Conservation (phyloP, 2,797 vertebrate genomes). For the Sebastiscus albofasciatus region DNA sequence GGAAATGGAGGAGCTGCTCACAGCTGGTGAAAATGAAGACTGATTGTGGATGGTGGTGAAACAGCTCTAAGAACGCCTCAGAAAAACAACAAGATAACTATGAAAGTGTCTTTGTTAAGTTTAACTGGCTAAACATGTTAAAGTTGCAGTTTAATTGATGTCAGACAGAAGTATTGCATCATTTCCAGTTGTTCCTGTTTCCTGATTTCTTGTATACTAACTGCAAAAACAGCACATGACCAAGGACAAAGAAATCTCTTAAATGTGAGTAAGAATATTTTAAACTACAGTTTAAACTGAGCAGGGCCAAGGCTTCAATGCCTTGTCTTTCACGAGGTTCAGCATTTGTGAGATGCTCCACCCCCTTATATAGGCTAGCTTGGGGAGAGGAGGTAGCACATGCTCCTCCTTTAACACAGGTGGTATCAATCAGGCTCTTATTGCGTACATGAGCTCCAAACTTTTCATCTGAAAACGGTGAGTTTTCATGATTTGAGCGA, state of each 20-base stretch:
- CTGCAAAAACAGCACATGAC: neutral
- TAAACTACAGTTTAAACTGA: neutral
- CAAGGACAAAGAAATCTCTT: neutral
- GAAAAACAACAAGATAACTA: neutral
- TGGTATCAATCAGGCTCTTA: conserved; percentile 1
- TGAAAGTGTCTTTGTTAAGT: neutral
- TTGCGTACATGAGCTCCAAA: neutral
- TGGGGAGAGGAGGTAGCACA: neutral
- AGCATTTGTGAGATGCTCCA: neutral
- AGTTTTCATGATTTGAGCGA: neutral
- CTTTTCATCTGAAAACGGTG: neutral
- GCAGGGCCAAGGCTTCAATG: neutral
- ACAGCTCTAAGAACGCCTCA: neutral
- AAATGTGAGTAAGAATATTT: neutral
- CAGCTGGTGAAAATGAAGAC: neutral
- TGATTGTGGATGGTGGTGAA: neutral
- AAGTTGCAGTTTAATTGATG: neutral
- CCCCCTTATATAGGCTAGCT: neutral
- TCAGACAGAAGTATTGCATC: neutral
- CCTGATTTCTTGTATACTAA: neutral
- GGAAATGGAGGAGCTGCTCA: neutral
- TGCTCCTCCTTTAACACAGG: neutral
- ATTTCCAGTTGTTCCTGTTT: neutral
- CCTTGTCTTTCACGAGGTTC: neutral
- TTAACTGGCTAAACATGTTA: neutral